These are phyloP conservation scores for Holcopasites calliopsidis DNA, from an alignment of 1,140 invertebrate species.

Conservation along the genomic window DNA sequence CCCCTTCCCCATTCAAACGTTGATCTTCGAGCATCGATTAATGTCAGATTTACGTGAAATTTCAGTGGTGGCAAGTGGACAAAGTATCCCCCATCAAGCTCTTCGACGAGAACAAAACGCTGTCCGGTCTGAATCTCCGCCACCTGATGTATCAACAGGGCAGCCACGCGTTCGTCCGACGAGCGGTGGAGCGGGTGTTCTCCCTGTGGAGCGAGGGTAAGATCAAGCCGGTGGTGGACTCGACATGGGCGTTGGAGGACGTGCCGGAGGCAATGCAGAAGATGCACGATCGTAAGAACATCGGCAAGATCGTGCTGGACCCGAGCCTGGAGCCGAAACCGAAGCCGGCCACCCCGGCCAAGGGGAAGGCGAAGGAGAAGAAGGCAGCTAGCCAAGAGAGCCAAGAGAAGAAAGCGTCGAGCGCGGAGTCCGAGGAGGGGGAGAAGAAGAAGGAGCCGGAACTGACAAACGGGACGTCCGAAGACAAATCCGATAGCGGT, in stretches of 20 bases:
- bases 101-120: conserved; percentile 93
- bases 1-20: no score
- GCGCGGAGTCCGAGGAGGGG: conserved; percentile 78
- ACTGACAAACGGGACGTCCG: conserved; percentile 80
- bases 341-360: conserved; percentile 87
- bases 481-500: conserved; percentile 80
- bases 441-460: conserved; percentile 82
- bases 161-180: conserved; percentile 85
- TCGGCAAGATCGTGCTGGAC: conserved; percentile 93
- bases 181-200: conserved; percentile 87
- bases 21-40: background rate
- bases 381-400: conserved; percentile 84
- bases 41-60: background rate
- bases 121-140: conserved; percentile 91
- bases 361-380: conserved; percentile 86
- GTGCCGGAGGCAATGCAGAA: conserved; percentile 94
- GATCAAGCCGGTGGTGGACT: conserved; percentile 91
- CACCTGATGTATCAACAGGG: conserved; percentile 91
- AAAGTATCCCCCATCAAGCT: conserved; percentile 93
- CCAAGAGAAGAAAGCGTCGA: conserved; percentile 81
- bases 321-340: conserved; percentile 88
- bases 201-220: conserved; percentile 87
- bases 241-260: conserved; percentile 92
- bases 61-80: conserved; percentile 94
- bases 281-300: conserved; percentile 94